Evolutionary conservation across 2,888 invertebrate genomes (phyloP), one percentile per base, ranked within the genome.

Genomic region (Uloborus plumipes): DNA sequence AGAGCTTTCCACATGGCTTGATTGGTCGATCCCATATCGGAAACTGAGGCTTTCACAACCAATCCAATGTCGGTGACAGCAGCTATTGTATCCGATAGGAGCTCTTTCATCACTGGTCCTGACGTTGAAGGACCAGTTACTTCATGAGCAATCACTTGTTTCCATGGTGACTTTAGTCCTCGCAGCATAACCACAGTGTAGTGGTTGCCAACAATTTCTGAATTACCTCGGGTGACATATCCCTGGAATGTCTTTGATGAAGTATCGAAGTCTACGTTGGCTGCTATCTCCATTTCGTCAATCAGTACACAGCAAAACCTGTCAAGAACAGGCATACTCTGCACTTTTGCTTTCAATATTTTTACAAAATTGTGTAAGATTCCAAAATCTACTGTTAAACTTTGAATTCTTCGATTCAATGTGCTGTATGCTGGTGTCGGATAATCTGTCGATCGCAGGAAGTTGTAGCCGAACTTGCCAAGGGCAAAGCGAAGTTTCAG

Each of bases 61-160:
- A 55, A 18, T 55, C 55, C 55, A 3, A 55, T 18, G 6, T 16
- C 6, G 16, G 2, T 55, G 16, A 18, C 55, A n/a, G 55, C 55
- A 6, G 16, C 18, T 55, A 55, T 55, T n/a, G 55, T 55, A 3
- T 55, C 18, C 2, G 55, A n/a, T n/a, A 55, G 3, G 2, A 55
- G 18, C 16, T n/a, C 55, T 55, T 55, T 55, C 55, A 16, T 55
- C 16, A n/a, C 18, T 6, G 18, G 55, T n/a, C 55, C 55, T 55
- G 16, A 26, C 26, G 26, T 26, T 26, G 26, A 2, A 26, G 61
- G 61, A n/a, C 65, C 65, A n/a, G 65, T 31, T n/a, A 65, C 14
- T 31, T 65, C 31, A 26, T 65, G 65, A 65, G 31, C 65, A 15
- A 65, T 47, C 14, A 65, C 22, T 39, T 65, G 65, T 11, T 26